These are phyloP conservation scores for Elephantulus edwardii DNA, from an alignment of 2,113 vertebrate genomes.

Conservation along the genomic window DNA sequence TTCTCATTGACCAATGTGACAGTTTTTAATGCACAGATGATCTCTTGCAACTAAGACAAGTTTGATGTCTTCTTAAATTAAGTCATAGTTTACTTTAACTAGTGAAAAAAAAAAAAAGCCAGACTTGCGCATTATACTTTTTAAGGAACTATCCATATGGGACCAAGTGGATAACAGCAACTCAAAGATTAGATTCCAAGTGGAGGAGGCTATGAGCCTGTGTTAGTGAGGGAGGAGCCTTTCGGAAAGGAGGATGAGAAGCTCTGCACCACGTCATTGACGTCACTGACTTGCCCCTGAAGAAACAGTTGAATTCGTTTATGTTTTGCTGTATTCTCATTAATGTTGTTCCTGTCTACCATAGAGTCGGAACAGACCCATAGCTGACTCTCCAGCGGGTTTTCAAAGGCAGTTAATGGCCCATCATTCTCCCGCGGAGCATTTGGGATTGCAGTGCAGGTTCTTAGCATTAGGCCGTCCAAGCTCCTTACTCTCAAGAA, in stretches of 20 bases:
- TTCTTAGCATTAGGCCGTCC: too few species aligned
- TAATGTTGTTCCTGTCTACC: too few species aligned
- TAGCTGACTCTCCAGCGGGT: too few species aligned
- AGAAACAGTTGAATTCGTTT: neutral
- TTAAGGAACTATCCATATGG: neutral
- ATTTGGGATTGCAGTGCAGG: too few species aligned
- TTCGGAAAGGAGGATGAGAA: neutral
- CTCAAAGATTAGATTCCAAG: neutral
- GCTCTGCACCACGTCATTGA: neutral
- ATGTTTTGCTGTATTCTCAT: neutral
- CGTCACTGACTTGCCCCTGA: neutral
- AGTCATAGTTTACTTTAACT: neutral
- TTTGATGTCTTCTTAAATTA: neutral
- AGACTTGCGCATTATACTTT: neutral
- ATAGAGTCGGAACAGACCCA: too few species aligned
- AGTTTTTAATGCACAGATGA: too few species aligned
- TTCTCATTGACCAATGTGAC: too few species aligned
- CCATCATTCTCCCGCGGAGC: too few species aligned
- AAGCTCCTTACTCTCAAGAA: neutral
- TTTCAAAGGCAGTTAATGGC: too few species aligned
- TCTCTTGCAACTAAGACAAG: neutral
- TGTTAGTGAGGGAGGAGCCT: neutral
- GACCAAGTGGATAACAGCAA: neutral
- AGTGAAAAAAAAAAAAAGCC: neutral
- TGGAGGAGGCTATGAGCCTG: neutral